These are phyloP conservation scores for Pteruthius melanotis DNA, from an alignment of 2,113 vertebrate genomes.

Conservation along the genomic window DNA sequence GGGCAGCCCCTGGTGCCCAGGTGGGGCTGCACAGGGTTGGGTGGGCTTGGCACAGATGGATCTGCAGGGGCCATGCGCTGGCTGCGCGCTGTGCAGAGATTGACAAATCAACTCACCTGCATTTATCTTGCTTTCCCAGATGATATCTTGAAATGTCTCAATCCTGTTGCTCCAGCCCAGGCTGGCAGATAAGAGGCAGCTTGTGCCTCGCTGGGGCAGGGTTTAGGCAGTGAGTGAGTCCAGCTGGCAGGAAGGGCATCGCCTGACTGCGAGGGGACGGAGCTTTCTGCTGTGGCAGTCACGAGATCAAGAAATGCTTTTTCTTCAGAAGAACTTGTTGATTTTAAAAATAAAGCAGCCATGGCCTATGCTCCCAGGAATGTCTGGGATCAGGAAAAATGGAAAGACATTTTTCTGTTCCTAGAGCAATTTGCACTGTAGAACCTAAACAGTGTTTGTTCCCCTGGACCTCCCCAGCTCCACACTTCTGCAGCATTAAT, in stretches of 20 bases:
- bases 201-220: neutral
- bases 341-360: slow-evolving; percentile 47
- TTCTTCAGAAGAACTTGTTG: slow-evolving; percentile 25
- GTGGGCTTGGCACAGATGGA: accelerated
- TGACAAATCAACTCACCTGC: neutral
- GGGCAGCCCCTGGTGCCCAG: neutral
- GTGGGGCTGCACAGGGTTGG: neutral
- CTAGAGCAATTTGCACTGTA: neutral
- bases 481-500: neutral
- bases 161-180: neutral
- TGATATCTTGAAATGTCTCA: slow-evolving; percentile 1
- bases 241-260: neutral
- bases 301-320: neutral
- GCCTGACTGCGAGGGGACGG: neutral
- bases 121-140: neutral
- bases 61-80: neutral
- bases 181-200: neutral
- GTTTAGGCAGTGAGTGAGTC: neutral
- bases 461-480: neutral
- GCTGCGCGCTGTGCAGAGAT: accelerated
- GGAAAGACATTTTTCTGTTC: neutral
- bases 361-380: slow-evolving; percentile 10
- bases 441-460: neutral
- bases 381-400: slow-evolving; percentile 10
- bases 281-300: neutral